A percentile compares a stretch with the other conserved stretches of the same genome.
Evolutionary conservation across 35 echinoderm and acorn worm genomes (phyloP).

Genomic region (Anneissia japonica): DNA sequence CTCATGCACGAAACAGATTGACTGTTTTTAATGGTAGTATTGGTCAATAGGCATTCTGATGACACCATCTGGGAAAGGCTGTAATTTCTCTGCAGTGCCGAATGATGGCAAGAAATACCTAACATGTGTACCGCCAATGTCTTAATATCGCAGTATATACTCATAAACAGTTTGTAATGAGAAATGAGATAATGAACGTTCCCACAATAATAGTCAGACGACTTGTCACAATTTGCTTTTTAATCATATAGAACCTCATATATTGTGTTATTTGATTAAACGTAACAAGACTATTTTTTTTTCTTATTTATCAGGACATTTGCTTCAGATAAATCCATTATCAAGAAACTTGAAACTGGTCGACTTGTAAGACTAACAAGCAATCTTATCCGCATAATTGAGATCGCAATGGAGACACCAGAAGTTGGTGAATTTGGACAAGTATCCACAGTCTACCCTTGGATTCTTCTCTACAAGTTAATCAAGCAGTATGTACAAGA

Average conservation of each 20-base stretch:
- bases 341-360: slow-evolving; percentile 9
- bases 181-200: no score
- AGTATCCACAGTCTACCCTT: slow-evolving; percentile 33
- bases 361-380: slow-evolving; percentile 31
- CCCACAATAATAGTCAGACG: neutral
- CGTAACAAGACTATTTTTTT: neutral
- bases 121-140: no score
- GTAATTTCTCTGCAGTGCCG: no score
- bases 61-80: no score
- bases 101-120: no score
- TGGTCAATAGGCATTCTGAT: no score
- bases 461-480: slow-evolving; percentile 67
- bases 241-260: neutral
- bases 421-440: slow-evolving; percentile 13
- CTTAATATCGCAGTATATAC: no score
- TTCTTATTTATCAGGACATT: slow-evolving; percentile 36
- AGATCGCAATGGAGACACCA: slow-evolving; percentile 54
- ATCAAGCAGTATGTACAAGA: slow-evolving; percentile 66
- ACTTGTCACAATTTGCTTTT: neutral
- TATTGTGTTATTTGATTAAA: neutral
- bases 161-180: no score
- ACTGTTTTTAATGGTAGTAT: no score
- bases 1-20: no score
- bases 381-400: slow-evolving; percentile 52
- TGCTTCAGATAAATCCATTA: slow-evolving; percentile 1